Evolutionary conservation across 2,888 invertebrate genomes (phyloP).

Genomic region (Heteromurus nitidus): DNA sequence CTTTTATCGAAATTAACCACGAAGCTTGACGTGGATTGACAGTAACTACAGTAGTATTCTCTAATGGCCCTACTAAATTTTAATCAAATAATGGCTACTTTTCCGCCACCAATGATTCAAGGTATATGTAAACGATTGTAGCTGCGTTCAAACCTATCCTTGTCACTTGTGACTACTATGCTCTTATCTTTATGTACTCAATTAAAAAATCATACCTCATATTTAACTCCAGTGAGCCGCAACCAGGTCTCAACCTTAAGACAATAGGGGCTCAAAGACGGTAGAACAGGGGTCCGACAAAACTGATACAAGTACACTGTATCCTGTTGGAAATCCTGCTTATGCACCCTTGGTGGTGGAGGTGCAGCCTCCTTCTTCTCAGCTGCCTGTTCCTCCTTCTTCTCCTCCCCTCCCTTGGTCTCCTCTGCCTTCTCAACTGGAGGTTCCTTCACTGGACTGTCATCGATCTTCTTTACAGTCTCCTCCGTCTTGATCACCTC

Average conservation of each 20-base stretch:
- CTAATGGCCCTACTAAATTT: too few species aligned
- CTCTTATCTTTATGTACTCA: too few species aligned
- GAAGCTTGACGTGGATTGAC: too few species aligned
- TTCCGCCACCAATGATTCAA: too few species aligned
- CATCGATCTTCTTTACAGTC: constrained; percentile 66
- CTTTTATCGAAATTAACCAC: too few species aligned
- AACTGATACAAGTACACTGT: constrained; percentile 96
- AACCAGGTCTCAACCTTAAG: constrained; percentile 98
- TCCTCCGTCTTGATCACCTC: constrained; percentile 67
- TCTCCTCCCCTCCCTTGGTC: constrained; percentile 59
- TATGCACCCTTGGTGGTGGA: constrained; percentile 87
- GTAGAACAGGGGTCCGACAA: constrained; percentile 90
- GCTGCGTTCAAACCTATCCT: too few species aligned
- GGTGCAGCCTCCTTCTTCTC: constrained; percentile 81
- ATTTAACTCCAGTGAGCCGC: constrained; percentile 91
- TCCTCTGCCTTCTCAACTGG: constrained; percentile 62
- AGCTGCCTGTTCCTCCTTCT: constrained; percentile 74
- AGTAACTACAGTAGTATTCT: too few species aligned
- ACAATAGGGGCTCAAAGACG: constrained; percentile 93
- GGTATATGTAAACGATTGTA: too few species aligned
- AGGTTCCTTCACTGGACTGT: constrained; percentile 65
- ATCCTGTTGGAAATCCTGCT: constrained; percentile 92
- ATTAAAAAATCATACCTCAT: constrained; percentile 84
- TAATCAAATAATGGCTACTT: too few species aligned
- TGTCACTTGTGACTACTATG: too few species aligned